Conservation (phyloP, 2,113 vertebrate genomes). For the Malurus alboscapulatus region DNA sequence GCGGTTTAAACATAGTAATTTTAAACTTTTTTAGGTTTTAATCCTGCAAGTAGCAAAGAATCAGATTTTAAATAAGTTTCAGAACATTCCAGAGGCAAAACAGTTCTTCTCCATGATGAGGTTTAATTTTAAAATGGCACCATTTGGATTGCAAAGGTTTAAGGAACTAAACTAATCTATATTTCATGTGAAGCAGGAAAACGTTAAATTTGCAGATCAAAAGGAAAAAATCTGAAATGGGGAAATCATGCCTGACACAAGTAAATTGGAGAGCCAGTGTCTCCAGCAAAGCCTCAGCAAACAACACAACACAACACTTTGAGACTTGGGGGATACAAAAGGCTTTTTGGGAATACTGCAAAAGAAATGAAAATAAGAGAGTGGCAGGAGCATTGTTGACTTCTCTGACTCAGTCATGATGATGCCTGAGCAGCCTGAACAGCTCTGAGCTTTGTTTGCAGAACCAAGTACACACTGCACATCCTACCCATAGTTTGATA, state of each 20-base stretch:
- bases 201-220: neutral
- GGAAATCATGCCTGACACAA: neutral
- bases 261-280: neutral
- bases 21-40: neutral
- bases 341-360: neutral
- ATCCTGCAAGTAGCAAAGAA: neutral
- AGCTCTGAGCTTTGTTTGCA: accelerated
- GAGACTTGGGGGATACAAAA: neutral
- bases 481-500: neutral
- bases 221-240: neutral
- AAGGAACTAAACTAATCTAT: neutral
- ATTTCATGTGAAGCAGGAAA: neutral
- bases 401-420: accelerated
- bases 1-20: neutral
- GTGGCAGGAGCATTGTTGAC: neutral
- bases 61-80: neutral
- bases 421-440: neutral
- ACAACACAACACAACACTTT: neutral
- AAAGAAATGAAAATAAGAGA: neutral
- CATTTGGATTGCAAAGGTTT: neutral
- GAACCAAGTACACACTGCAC: neutral
- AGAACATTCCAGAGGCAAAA: neutral
- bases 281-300: neutral
- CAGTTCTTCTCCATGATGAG: neutral
- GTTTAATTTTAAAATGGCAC: neutral